Evolutionary conservation across 2,888 invertebrate species (phyloP).

Genomic region (Scrobipalpa atriplicella): DNA sequence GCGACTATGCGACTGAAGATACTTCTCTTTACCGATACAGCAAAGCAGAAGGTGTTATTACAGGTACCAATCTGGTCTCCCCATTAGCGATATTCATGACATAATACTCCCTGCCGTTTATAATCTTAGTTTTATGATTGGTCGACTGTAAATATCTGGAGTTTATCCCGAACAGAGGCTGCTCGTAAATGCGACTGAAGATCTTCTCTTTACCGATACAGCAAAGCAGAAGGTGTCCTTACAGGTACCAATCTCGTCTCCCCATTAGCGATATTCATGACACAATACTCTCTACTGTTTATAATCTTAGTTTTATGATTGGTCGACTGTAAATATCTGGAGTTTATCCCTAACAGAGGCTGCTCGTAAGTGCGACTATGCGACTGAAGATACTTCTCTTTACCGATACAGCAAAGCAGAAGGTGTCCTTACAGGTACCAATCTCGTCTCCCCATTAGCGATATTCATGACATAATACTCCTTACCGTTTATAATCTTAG

Average conservation of each 20-base stretch:
- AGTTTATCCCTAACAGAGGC: too few relatives aligned
- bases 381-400: background rate
- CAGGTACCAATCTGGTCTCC: conserved; percentile 86
- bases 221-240: conserved; percentile 89
- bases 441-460: conserved; percentile 83
- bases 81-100: conserved; percentile 84
- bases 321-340: too few relatives aligned
- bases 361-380: too few relatives aligned
- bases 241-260: background rate
- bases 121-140: conserved; percentile 58
- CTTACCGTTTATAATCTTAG: conserved; percentile 86
- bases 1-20: background rate
- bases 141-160: too few relatives aligned
- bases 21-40: conserved; percentile 80
- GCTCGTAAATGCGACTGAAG: too few relatives aligned
- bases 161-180: too few relatives aligned
- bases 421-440: conserved; percentile 89
- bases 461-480: conserved; percentile 88
- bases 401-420: conserved; percentile 89
- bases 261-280: conserved; percentile 85
- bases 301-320: conserved; percentile 68
- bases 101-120: conserved; percentile 91
- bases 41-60: conserved; percentile 89
- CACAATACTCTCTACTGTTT: conserved; percentile 90
- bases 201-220: conserved; percentile 84